Conservation (phyloP, 2,797 vertebrate genomes). For the Acrossocheilus wenchowensis region DNA sequence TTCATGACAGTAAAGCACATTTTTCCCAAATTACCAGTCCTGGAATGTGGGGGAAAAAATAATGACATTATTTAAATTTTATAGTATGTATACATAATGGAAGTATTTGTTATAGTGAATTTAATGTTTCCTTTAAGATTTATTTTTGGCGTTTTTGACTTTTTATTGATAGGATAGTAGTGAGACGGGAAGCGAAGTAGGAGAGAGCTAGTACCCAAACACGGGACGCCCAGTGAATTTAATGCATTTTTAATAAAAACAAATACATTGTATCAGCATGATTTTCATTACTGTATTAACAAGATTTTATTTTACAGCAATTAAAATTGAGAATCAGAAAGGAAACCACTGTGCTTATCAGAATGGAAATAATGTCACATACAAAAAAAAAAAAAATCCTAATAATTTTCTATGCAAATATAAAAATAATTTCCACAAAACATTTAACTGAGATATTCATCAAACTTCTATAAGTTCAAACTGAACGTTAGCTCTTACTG, state of each 20-base stretch:
- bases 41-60: neutral
- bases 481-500: constrained; percentile 64
- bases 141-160: too few relatives aligned
- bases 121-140: neutral
- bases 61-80: neutral
- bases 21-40: neutral
- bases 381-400: neutral
- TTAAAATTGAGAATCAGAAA: neutral
- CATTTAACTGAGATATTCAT: neutral
- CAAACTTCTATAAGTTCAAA: neutral
- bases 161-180: too few relatives aligned
- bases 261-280: neutral
- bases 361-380: neutral
- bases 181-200: too few relatives aligned
- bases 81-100: neutral
- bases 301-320: neutral
- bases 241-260: neutral
- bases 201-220: too few relatives aligned
- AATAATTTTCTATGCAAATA: neutral
- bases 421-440: neutral
- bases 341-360: neutral
- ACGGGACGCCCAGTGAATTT: neutral
- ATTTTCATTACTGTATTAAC: neutral
- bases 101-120: neutral
- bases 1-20: neutral